Evolutionary conservation across 2,797 vertebrate genomes (phyloP), one percentile per base, ranked within the genome.

Genomic region (Crocidura indochinensis): DNA sequence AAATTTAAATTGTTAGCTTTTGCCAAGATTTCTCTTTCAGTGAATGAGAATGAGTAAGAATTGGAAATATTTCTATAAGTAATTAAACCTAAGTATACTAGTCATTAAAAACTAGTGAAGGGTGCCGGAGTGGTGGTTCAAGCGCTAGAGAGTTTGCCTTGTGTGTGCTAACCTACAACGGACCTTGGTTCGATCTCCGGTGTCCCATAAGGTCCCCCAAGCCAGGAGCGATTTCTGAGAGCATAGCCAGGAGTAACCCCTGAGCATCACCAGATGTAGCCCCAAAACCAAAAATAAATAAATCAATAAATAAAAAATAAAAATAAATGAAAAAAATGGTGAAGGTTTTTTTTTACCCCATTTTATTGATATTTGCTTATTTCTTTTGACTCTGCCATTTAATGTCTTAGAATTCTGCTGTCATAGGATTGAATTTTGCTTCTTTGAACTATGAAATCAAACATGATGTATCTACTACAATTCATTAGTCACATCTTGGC

Each of bases 401-500:
- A 78, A 86, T 81, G 85, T 90, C 92, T 62, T 14, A 84, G 87
- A 84, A 78, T 27, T 53, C 53, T 87, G 15, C 84, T 88, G 17
- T 60, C 77, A 62, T 84, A 88, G 38, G 27, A 90, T 31, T 84
- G 31, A 88, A 77, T 71, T n/a, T 53, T 95, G 15, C 22, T 38
- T 92, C 20, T 87, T 83, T 6, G 49, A 88, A 44, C 29, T 91
- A 38, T 83, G 44, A 90, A 92, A 65, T 93, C 38, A 38, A 38
- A 22, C 27, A n/a, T 90, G 46, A 75, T 94, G 0, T 69, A 51
- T 84, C 91, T 76, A 78, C 9, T 87, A 80, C 89, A 94, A 62
- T 80, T 62, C n/a, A 44, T 75, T 29, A 80, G 83, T 92, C 15
- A 76, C 67, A 91, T 74, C 27, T 73, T 81, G 6, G 62, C 64